Conservation (phyloP, 2,888 invertebrate species). For the Ypsolopha sequella region DNA sequence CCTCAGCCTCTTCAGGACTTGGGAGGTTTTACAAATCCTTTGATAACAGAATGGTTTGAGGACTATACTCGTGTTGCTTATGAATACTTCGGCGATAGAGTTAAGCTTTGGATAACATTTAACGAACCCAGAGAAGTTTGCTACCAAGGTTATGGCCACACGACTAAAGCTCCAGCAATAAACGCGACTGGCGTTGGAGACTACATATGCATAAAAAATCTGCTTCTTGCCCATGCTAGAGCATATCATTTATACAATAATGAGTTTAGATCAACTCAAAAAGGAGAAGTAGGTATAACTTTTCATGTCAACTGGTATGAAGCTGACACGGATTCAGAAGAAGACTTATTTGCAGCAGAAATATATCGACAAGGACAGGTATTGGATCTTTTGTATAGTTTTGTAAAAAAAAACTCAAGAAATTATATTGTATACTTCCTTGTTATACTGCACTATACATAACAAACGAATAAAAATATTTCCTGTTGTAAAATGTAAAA, state of each 20-base stretch:
- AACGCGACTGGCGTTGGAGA: conserved; percentile 31
- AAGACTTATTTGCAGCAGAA: background rate
- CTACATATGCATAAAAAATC: conserved; percentile 37
- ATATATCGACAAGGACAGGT: background rate
- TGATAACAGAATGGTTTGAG: conserved; percentile 30
- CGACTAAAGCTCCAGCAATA: conserved; percentile 19
- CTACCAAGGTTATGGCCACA: conserved; percentile 32
- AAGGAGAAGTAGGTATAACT: conserved; percentile 11
- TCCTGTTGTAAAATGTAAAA: too few relatives aligned
- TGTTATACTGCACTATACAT: too few relatives aligned
- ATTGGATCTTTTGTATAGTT: too few relatives aligned
- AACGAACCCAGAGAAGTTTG: conserved; percentile 11
- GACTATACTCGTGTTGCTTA: conserved; percentile 33
- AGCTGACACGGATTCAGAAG: background rate
- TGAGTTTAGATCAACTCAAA: conserved; percentile 6
- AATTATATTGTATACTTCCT: too few relatives aligned
- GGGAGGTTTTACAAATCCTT: conserved; percentile 3
- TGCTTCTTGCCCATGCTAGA: conserved; percentile 52
- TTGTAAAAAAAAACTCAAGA: too few relatives aligned
- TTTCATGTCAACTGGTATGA: background rate
- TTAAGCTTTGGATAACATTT: conserved; percentile 46
- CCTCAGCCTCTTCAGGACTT: conserved; percentile 25
- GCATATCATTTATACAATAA: conserved; percentile 23
- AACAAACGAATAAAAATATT: too few relatives aligned
- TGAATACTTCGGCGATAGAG: conserved; percentile 32